Conservation (phyloP, 2,113 vertebrate species). For the Gasterosteus nipponicus region DNA sequence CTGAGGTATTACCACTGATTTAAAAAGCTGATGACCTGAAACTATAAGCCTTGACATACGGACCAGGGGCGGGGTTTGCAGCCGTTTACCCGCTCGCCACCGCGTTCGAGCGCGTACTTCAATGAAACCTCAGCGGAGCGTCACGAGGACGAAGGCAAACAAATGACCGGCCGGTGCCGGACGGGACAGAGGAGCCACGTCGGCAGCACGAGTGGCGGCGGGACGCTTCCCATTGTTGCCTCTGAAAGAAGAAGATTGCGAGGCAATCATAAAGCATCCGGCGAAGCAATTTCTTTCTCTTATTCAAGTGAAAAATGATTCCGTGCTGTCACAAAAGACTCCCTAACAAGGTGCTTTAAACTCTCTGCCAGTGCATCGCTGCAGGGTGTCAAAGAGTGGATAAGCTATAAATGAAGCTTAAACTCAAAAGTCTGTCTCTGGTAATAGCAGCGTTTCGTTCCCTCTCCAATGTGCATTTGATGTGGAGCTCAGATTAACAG, state of each 20-base stretch:
- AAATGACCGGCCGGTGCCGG: constrained; percentile 67
- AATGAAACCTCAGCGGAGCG: constrained; percentile 51
- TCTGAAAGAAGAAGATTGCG: constrained; percentile 65
- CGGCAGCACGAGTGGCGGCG: constrained; percentile 59
- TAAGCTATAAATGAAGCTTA: constrained; percentile 80
- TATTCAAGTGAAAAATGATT: constrained; percentile 82
- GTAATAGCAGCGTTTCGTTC: constrained; percentile 75
- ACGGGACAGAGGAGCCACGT: constrained; percentile 59
- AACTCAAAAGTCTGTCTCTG: constrained; percentile 78
- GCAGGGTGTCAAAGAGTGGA: constrained; percentile 74
- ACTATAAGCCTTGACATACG: constrained; percentile 24
- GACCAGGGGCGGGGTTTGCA: not conserved
- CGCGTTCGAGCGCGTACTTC: constrained; percentile 57
- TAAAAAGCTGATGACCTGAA: constrained; percentile 42
- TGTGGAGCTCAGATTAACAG: constrained; percentile 72
- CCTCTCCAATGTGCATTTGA: constrained; percentile 69
- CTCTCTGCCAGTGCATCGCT: constrained; percentile 73
- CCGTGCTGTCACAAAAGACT: constrained; percentile 79
- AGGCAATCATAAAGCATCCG: constrained; percentile 76
- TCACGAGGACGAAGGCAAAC: constrained; percentile 65
- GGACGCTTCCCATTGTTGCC: constrained; percentile 72
- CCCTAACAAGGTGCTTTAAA: constrained; percentile 81
- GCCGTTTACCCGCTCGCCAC: constrained; percentile 48
- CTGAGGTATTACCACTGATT: constrained; percentile 24
- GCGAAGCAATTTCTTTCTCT: constrained; percentile 81